Conservation (phyloP, 2,888 invertebrate genomes). For the Cryptocephalus moraei region DNA sequence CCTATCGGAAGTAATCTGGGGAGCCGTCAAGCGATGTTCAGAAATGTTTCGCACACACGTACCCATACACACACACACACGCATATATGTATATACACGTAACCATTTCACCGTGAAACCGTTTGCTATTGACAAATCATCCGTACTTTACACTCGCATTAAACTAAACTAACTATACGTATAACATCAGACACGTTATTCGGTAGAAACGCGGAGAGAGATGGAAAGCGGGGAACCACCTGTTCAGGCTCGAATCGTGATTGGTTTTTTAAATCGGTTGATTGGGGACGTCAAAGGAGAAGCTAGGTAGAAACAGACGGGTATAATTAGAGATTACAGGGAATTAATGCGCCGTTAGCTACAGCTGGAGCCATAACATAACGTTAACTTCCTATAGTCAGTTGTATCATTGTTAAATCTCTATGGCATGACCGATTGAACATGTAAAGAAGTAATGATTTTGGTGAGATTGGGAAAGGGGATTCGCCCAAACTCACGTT, state of each 20-base stretch:
- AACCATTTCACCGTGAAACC: conserved; percentile 37
- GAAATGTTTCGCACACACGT: background rate
- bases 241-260: background rate
- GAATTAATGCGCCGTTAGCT: too few relatives aligned
- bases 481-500: too few relatives aligned
- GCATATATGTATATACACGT: conserved; percentile 16
- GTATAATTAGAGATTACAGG: too few relatives aligned
- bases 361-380: too few relatives aligned
- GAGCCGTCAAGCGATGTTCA: conserved; percentile 17
- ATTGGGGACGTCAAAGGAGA: too few relatives aligned
- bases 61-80: too few relatives aligned
- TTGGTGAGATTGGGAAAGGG: too few relatives aligned
- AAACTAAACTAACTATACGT: conserved; percentile 24
- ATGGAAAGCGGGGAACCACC: background rate
- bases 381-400: too few relatives aligned
- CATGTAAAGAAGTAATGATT: too few relatives aligned
- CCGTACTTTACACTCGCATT: conserved; percentile 32
- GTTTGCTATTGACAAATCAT: conserved; percentile 39
- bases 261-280: background rate
- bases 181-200: background rate
- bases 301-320: too few relatives aligned
- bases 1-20: conserved; percentile 25
- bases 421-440: too few relatives aligned
- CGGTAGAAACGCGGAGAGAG: background rate
- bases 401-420: too few relatives aligned